Evolutionary conservation across 1,140 invertebrate genomes (phyloP).

Genomic region (Drosophila erecta): DNA sequence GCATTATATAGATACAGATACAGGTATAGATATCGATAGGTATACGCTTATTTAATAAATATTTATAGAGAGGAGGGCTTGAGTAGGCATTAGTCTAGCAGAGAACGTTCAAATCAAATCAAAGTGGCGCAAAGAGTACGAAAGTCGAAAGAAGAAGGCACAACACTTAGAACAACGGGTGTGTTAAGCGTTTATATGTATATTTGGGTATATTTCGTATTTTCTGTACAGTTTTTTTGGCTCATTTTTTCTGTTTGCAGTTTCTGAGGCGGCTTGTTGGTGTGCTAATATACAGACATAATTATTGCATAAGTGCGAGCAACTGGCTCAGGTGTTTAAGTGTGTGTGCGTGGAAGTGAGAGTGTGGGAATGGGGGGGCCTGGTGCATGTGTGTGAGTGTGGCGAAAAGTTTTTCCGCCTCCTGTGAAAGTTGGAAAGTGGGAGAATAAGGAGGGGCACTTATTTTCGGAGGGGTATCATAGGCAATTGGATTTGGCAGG

Average conservation of each 20-base stretch:
- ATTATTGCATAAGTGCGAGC: conserved; percentile 60
- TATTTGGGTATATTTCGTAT: conserved; percentile 22
- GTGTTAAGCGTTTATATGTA: conserved; percentile 22
- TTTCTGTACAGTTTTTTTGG: neutral
- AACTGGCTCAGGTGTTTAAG: conserved; percentile 46
- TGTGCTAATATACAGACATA: conserved; percentile 58
- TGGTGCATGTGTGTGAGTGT: conserved; percentile 1
- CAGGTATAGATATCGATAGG: conserved; percentile 51
- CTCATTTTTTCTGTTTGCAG: neutral
- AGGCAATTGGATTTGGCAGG: conserved; percentile 45
- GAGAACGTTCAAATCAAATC: conserved; percentile 48
- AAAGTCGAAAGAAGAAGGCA: conserved; percentile 49
- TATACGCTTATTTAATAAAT: conserved; percentile 40
- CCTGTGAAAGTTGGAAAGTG: conserved; percentile 11
- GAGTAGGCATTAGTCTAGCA: conserved; percentile 50
- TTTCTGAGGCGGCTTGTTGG: conserved; percentile 13
- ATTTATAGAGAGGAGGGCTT: conserved; percentile 27
- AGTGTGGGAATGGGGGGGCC: neutral
- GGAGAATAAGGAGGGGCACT: neutral
- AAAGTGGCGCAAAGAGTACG: conserved; percentile 38
- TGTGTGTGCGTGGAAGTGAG: neutral
- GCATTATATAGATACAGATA: conserved; percentile 44
- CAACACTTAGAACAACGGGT: conserved; percentile 52
- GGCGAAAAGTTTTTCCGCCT: conserved; percentile 21
- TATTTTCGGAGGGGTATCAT: neutral